Conservation (phyloP, 2,888 invertebrate species). For the Trichopria drosophilae region DNA sequence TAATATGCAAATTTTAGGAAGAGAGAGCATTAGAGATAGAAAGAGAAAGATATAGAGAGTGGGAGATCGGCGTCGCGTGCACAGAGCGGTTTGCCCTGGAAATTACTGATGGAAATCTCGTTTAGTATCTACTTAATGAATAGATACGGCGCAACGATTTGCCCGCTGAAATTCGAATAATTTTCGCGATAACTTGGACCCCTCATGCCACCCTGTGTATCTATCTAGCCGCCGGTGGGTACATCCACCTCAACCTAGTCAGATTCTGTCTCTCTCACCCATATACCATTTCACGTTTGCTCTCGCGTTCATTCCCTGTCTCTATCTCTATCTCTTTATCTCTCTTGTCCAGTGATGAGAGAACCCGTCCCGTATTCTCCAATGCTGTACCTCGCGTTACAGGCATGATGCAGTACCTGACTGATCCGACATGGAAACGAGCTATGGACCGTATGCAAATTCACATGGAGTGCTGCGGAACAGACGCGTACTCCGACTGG, state of each 20-base stretch:
- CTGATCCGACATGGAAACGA: constrained; percentile 63
- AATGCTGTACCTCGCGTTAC: constrained; percentile 7
- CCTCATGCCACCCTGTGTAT: not conserved
- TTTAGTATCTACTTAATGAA: constrained; percentile 52
- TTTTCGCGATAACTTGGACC: constrained; percentile 36
- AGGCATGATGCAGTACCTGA: constrained; percentile 62
- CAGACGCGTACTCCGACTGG: constrained; percentile 60
- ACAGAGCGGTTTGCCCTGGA: constrained; percentile 40
- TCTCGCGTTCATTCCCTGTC: not conserved
- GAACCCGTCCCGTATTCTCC: no score
- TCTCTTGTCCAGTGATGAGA: not conserved
- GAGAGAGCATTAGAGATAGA: no score
- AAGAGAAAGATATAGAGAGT: constrained; percentile 20
- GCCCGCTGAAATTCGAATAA: constrained; percentile 43
- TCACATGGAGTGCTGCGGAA: constrained; percentile 63
- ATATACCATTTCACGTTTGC: not conserved
- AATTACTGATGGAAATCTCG: constrained; percentile 54
- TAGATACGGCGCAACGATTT: constrained; percentile 46
- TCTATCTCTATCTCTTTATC: no score
- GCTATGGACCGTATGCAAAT: constrained; percentile 65
- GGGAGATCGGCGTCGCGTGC: not conserved
- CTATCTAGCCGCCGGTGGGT: no score
- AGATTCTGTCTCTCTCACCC: constrained; percentile 6
- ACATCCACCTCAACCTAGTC: constrained; percentile 6
- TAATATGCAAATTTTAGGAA: constrained; percentile 49